Evolutionary conservation across 1,140 invertebrate genomes (phyloP).

Genomic region (Ceratosolen fusciceps): DNA sequence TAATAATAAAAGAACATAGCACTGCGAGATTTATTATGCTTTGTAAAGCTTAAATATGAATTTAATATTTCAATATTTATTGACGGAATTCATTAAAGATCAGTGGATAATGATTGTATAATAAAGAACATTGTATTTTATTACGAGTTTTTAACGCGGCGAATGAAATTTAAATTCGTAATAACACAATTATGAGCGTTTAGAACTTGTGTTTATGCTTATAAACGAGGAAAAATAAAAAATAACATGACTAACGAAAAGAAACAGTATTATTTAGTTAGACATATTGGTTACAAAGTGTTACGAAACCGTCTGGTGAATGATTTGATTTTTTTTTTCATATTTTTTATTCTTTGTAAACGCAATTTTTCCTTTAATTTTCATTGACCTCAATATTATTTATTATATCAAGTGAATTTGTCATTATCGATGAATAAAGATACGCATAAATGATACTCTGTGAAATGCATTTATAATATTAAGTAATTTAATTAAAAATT

Average conservation of each 20-base stretch:
- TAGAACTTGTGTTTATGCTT: too few relatives aligned
- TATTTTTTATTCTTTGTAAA: slow-evolving; percentile 8
- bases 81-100: background rate
- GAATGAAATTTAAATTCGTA: slow-evolving; percentile 10
- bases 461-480: background rate
- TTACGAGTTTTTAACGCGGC: too few relatives aligned
- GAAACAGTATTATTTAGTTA: background rate
- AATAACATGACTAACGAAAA: slow-evolving; percentile 7
- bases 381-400: background rate
- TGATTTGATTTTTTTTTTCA: slow-evolving; percentile 14
- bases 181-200: background rate
- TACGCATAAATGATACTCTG: background rate
- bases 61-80: slow-evolving; percentile 5
- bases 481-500: background rate
- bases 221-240: too few relatives aligned
- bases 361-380: slow-evolving; percentile 14
- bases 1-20: too few relatives aligned
- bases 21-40: too few relatives aligned
- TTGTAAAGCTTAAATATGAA: too few relatives aligned
- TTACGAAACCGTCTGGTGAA: background rate
- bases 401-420: background rate
- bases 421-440: background rate
- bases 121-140: background rate
- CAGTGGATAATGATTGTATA: slow-evolving; percentile 13
- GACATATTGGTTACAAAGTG: background rate